These are phyloP conservation scores for Noctua comes DNA, from an alignment of 2,888 invertebrate genomes.

Conservation along the genomic window DNA sequence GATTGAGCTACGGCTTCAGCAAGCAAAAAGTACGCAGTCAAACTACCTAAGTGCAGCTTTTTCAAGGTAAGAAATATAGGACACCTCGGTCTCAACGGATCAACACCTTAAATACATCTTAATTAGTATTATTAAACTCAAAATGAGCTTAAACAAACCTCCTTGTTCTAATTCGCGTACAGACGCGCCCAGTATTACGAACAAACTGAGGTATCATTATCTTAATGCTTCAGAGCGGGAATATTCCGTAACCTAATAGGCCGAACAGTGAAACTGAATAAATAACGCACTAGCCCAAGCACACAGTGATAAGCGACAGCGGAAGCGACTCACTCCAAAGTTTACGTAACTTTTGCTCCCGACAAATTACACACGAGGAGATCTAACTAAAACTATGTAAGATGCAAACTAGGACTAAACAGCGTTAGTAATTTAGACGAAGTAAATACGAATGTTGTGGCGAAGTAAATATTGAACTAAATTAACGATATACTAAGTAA, in stretches of 20 bases:
- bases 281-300: slow-evolving; percentile 65
- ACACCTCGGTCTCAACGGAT: no score
- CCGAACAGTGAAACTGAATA: slow-evolving; percentile 76
- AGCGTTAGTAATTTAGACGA: slow-evolving; percentile 48
- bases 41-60: no score
- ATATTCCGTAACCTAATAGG: slow-evolving; percentile 76
- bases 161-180: slow-evolving; percentile 57
- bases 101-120: slow-evolving; percentile 19
- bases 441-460: slow-evolving; percentile 41
- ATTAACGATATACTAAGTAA: slow-evolving; percentile 50
- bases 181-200: slow-evolving; percentile 56
- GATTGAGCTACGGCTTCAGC: not conserved
- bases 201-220: slow-evolving; percentile 72
- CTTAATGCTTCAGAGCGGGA: slow-evolving; percentile 72
- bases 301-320: slow-evolving; percentile 36
- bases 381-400: slow-evolving; percentile 28
- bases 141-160: slow-evolving; percentile 41
- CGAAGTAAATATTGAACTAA: slow-evolving; percentile 41
- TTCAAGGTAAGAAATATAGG: not conserved
- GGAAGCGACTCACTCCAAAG: slow-evolving; percentile 13
- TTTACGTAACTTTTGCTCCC: slow-evolving; percentile 16
- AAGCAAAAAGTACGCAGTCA: not conserved
- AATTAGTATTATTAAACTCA: slow-evolving; percentile 24
- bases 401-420: slow-evolving; percentile 35
- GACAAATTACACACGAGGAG: not conserved